These are phyloP conservation scores for Phrixothrix hirtus DNA, from an alignment of 2,888 invertebrate species.

Conservation along the genomic window DNA sequence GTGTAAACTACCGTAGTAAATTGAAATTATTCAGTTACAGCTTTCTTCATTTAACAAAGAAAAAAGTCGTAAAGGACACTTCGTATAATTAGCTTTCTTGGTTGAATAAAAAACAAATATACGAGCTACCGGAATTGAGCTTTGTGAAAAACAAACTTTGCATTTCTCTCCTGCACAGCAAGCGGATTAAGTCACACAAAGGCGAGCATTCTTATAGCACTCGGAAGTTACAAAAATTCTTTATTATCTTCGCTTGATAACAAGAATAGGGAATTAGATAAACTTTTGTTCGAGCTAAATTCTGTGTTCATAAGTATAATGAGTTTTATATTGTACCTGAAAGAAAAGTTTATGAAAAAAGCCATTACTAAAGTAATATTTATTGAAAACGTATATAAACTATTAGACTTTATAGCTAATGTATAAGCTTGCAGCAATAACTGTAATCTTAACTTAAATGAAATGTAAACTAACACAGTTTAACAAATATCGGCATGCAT, in stretches of 20 bases:
- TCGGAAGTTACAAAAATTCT: slow-evolving; percentile 1
- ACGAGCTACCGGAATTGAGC: slow-evolving; percentile 6
- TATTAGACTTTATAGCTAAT: slow-evolving; percentile 5
- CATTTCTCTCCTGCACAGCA: neutral
- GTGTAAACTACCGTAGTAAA: slow-evolving; percentile 2
- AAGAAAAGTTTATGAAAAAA: too few species aligned
- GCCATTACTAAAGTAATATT: slow-evolving; percentile 8
- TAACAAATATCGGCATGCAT: neutral
- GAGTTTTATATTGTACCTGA: too few species aligned
- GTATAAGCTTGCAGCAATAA: neutral
- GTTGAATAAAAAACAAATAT: slow-evolving; percentile 14
- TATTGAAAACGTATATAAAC: slow-evolving; percentile 19
- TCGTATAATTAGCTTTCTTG: slow-evolving; percentile 18
- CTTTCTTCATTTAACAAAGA: slow-evolving; percentile 1
- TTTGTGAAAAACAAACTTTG: slow-evolving; percentile 9
- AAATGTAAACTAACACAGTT: neutral
- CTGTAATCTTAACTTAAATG: neutral
- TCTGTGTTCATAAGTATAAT: neutral
- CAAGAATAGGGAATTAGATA: neutral
- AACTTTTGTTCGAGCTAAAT: neutral
- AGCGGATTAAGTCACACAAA: slow-evolving; percentile 6
- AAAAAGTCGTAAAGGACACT: slow-evolving; percentile 3
- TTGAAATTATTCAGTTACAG: neutral
- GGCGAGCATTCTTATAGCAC: neutral
- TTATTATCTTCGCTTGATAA: slow-evolving; percentile 1